phyloP scores from a whole-genome alignment of 2,113 vertebrate species.

The Nothocercus nigrocapillus region DNA sequence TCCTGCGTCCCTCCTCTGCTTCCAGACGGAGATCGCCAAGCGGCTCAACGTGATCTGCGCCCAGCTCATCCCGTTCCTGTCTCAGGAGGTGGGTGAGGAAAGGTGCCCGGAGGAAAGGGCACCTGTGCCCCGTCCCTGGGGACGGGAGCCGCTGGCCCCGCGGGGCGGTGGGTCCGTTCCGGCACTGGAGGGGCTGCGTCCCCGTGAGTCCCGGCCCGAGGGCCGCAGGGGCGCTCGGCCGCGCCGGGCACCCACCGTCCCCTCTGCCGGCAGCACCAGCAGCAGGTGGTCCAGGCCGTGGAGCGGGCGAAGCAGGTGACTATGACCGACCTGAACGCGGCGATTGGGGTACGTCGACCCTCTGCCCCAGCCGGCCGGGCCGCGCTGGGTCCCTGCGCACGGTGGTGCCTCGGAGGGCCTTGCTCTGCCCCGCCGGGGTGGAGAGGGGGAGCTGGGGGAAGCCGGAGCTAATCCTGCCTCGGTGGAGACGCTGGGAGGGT shows the following conservation, averaged over 20 bases:
- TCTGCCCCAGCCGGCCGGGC: not conserved
- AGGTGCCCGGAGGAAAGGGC: not conserved
- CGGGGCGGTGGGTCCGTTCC: fast-evolving
- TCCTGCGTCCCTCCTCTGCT: not conserved
- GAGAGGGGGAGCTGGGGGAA: fast-evolving
- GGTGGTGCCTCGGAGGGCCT: fast-evolving
- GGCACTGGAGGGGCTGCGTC: not conserved
- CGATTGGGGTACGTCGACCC: conserved; percentile 75
- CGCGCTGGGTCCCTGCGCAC: not conserved
- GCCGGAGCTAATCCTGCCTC: not conserved
- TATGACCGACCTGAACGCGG: conserved; percentile 79
- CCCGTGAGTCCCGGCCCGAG: not conserved
- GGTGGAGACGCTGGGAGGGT: not conserved
- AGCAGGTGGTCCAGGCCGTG: conserved; percentile 80
- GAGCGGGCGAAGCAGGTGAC: conserved; percentile 82
- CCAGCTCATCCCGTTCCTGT: conserved; percentile 95
- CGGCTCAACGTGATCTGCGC: conserved; percentile 93
- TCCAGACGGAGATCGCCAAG: conserved; percentile 93
- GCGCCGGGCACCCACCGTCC: fast-evolving
- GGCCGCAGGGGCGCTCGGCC: not conserved
- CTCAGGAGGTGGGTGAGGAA: conserved; percentile 87
- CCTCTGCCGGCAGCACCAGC: conserved; percentile 79
- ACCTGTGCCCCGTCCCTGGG: not conserved
- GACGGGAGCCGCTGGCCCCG: fast-evolving
- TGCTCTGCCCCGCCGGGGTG: fast-evolving